Conservation (phyloP, 2,113 vertebrate genomes). For the Malurus alboscapulatus region DNA sequence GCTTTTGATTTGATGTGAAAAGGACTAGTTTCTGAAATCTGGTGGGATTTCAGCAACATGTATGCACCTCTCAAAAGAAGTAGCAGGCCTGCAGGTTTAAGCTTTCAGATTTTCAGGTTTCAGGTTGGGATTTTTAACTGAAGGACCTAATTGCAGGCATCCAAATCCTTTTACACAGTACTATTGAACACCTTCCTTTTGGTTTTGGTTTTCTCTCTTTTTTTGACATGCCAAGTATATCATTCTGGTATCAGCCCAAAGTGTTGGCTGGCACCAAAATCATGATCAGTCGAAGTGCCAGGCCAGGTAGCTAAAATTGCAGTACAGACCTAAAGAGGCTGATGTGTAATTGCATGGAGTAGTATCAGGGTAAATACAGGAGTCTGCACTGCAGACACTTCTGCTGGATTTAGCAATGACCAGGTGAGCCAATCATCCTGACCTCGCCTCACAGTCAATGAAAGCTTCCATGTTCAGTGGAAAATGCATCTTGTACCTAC, state of each 20-base stretch:
- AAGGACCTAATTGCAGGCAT: background rate
- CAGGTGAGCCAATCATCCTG: background rate
- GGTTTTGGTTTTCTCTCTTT: background rate
- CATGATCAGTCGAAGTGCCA: background rate
- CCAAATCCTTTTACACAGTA: background rate
- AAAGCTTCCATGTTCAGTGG: background rate
- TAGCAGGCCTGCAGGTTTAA: background rate
- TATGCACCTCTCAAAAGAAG: background rate
- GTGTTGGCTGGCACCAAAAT: background rate
- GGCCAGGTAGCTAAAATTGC: background rate
- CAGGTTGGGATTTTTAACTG: accelerated
- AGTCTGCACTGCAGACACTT: background rate
- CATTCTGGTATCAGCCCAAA: background rate
- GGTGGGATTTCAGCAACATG: background rate
- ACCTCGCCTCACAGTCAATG: background rate
- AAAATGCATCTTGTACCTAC: background rate
- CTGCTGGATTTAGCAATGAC: background rate
- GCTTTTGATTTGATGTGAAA: background rate
- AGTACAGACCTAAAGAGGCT: background rate
- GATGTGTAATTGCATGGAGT: background rate
- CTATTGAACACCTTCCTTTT: background rate
- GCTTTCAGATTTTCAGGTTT: background rate
- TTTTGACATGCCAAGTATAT: accelerated
- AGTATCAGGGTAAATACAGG: background rate
- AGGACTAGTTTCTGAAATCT: background rate